Evolutionary conservation across 2,888 invertebrate species (phyloP).

Genomic region (Andrena bucephala): DNA sequence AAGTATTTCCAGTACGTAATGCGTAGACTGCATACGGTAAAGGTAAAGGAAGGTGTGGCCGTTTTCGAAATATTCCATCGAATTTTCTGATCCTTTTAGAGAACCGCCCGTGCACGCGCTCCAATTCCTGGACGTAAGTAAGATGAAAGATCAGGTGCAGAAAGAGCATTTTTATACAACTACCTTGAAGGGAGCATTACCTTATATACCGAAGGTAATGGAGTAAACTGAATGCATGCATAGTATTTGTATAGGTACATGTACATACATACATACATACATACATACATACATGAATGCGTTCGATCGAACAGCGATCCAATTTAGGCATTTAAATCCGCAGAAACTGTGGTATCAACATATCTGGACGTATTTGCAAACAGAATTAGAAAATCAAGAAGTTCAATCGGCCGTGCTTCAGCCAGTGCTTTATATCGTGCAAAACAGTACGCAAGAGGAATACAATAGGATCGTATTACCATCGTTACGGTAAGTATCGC

Average conservation of each 20-base stretch:
- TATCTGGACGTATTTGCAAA: slow-evolving; percentile 95
- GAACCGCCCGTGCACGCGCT: slow-evolving; percentile 96
- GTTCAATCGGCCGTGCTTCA: slow-evolving; percentile 94
- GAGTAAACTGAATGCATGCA: background rate
- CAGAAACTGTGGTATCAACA: slow-evolving; percentile 98
- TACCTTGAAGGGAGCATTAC: slow-evolving; percentile 94
- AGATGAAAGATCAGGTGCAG: slow-evolving; percentile 95
- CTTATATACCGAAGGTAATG: slow-evolving; percentile 92
- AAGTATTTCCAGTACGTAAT: slow-evolving; percentile 89
- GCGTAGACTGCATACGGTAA: background rate
- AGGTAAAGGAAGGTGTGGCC: background rate
- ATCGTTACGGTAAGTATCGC: slow-evolving; percentile 90
- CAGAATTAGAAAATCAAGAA: slow-evolving; percentile 94
- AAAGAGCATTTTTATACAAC: slow-evolving; percentile 96
- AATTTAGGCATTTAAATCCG: slow-evolving; percentile 70
- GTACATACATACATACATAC: too few species aligned
- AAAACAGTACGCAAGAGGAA: slow-evolving; percentile 92
- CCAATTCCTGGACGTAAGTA: slow-evolving; percentile 96
- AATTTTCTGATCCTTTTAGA: slow-evolving; percentile 85
- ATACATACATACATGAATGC: too few species aligned
- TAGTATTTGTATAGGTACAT: too few species aligned
- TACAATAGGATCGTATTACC: slow-evolving; percentile 93
- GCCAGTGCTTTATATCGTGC: slow-evolving; percentile 93
- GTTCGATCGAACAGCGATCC: too few species aligned
- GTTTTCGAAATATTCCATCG: background rate